A percentile compares a stretch with the other conserved stretches of the same genome.
These are phyloP conservation scores for Sesamia nonagrioides DNA, from an alignment of 1,140 invertebrate genomes.

Conservation along the genomic window DNA sequence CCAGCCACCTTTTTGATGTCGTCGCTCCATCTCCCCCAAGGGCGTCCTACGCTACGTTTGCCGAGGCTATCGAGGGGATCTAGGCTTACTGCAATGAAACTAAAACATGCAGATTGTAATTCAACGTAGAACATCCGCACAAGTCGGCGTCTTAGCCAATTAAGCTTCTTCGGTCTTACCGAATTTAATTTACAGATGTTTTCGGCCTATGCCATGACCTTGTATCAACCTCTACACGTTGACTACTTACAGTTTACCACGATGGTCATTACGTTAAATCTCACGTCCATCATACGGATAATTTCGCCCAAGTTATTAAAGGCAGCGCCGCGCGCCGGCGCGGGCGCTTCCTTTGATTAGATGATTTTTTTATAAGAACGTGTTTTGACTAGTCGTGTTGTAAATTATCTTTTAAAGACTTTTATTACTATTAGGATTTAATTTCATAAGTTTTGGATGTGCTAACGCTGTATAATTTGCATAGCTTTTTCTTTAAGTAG, in stretches of 20 bases:
- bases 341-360: too few species aligned
- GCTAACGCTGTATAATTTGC: slow-evolving; percentile 7
- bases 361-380: slow-evolving; percentile 28
- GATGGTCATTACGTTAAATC: slow-evolving; percentile 37
- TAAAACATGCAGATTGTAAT: too few species aligned
- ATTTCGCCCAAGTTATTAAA: slow-evolving; percentile 39
- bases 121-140: too few species aligned
- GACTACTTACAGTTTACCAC: slow-evolving; percentile 31
- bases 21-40: too few species aligned
- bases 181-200: neutral
- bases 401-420: slow-evolving; percentile 28
- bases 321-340: neutral
- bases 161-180: too few species aligned
- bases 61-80: too few species aligned
- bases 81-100: too few species aligned
- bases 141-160: too few species aligned
- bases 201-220: slow-evolving; percentile 8
- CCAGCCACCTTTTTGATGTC: too few species aligned
- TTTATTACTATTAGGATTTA: slow-evolving; percentile 7
- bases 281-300: slow-evolving; percentile 50
- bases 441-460: slow-evolving; percentile 31
- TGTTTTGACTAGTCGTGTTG: slow-evolving; percentile 27
- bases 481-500: too few species aligned
- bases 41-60: too few species aligned
- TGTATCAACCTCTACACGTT: neutral